Conservation (phyloP, 2,113 vertebrate genomes). For the Cygnus atratus region DNA sequence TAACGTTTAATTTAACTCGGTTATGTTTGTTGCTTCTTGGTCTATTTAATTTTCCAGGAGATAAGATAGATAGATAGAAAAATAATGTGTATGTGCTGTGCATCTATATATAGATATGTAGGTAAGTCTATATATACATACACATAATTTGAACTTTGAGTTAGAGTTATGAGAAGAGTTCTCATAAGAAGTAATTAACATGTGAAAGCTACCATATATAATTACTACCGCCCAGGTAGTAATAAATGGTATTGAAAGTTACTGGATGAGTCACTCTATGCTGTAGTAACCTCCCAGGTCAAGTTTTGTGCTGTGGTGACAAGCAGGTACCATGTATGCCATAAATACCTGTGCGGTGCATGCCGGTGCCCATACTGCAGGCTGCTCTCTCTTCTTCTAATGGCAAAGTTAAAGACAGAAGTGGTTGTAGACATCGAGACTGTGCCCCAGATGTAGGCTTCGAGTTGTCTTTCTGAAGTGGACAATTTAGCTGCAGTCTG, state of each 20-base stretch:
- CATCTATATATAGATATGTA: neutral
- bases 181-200: neutral
- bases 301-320: neutral
- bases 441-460: neutral
- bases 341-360: accelerated
- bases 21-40: neutral
- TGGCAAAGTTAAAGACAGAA: neutral
- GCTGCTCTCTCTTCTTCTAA: neutral
- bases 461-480: accelerated
- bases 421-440: neutral
- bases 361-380: neutral
- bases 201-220: neutral
- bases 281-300: neutral
- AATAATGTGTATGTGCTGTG: neutral
- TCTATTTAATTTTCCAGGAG: neutral
- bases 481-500: neutral
- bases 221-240: neutral
- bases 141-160: neutral
- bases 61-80: neutral
- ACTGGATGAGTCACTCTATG: neutral
- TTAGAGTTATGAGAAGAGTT: neutral
- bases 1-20: neutral
- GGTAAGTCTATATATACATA: neutral
- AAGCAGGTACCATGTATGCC: neutral
- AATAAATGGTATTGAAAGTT: neutral